Percentiles rank a stretch among this genome's conserved stretches.
These are phyloP conservation scores for Vimba vimba DNA, from an alignment of 2,113 vertebrate species.

Conservation along the genomic window DNA sequence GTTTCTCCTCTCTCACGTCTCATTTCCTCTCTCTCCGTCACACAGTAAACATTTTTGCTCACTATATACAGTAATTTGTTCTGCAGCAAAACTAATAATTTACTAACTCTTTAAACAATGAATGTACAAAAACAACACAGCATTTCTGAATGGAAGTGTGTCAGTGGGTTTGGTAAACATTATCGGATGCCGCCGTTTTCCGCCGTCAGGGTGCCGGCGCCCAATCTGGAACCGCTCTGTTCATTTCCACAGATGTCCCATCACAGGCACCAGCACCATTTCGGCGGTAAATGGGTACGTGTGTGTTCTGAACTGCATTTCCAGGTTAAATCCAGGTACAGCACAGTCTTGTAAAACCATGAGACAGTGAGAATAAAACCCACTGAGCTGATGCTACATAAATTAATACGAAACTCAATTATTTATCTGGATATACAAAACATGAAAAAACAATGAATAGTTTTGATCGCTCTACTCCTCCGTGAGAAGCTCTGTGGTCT, in stretches of 20 bases:
- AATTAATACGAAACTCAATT: conserved; percentile 50
- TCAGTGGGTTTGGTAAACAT: conserved; percentile 29
- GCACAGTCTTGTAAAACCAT: conserved; percentile 56
- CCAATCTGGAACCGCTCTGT: neutral
- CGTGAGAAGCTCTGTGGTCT: conserved; percentile 66
- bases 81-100: conserved; percentile 75
- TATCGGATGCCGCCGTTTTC: neutral
- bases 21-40: conserved; percentile 55
- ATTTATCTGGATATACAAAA: conserved; percentile 50
- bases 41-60: conserved; percentile 70
- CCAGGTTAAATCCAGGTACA: conserved; percentile 45
- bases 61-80: conserved; percentile 71
- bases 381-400: conserved; percentile 73
- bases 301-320: conserved; percentile 33
- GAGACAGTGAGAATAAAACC: conserved; percentile 54
- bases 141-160: conserved; percentile 32
- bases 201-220: neutral
- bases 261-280: neutral
- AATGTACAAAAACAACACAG: conserved; percentile 57
- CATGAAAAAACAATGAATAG: conserved; percentile 61
- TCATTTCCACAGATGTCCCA: neutral
- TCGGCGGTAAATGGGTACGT: neutral
- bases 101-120: conserved; percentile 73
- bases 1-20: neutral
- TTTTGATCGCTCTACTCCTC: conserved; percentile 62